Conservation (phyloP, 2,888 invertebrate genomes). For the Nephrotoma flavescens region DNA sequence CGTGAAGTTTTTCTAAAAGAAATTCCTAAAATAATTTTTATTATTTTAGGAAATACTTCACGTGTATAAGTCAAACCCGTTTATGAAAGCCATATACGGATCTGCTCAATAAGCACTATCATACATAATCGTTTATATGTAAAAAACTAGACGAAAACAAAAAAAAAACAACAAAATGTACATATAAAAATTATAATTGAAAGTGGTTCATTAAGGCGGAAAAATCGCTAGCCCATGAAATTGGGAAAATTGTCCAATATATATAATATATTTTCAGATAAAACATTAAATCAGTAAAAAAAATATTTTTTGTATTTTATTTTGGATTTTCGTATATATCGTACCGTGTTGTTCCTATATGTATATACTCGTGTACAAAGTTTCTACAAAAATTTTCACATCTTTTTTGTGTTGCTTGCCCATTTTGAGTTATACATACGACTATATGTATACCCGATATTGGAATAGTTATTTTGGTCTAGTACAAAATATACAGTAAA, state of each 20-base stretch:
- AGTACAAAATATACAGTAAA: neutral
- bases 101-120: neutral
- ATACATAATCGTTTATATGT: neutral
- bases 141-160: neutral
- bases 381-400: neutral
- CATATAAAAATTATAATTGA: conserved; percentile 7
- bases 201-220: conserved; percentile 10
- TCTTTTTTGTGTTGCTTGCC: neutral
- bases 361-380: neutral
- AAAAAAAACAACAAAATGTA: neutral
- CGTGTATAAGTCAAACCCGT: too few species aligned
- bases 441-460: neutral
- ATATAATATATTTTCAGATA: neutral
- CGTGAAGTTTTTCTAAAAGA: too few species aligned
- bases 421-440: neutral
- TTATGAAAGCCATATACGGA: neutral
- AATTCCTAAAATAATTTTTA: too few species aligned
- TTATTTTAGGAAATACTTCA: too few species aligned
- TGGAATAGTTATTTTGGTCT: neutral
- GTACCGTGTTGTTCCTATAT: neutral
- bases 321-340: neutral
- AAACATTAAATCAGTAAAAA: neutral
- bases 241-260: conserved; percentile 13
- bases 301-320: neutral
- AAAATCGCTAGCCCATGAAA: conserved; percentile 12